These are phyloP conservation scores for Penaeus vannamei DNA, from an alignment of 1,140 invertebrate species.

Conservation along the genomic window DNA sequence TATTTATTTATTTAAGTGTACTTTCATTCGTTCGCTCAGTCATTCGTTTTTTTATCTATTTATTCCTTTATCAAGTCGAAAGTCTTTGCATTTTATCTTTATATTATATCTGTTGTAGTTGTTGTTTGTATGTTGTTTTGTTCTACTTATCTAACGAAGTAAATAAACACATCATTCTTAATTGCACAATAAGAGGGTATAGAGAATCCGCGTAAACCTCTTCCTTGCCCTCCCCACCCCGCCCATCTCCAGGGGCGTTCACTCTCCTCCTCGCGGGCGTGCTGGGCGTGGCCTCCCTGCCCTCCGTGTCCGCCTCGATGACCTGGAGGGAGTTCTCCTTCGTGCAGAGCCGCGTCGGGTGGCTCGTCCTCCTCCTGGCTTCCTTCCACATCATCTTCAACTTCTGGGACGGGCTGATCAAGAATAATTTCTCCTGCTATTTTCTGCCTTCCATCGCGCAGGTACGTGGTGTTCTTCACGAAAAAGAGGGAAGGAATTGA, in stretches of 20 bases:
- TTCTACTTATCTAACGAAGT: no score
- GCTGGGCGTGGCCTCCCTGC: conserved; percentile 66
- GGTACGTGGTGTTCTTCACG: not conserved
- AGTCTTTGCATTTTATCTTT: no score
- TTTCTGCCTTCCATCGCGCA: conserved; percentile 37
- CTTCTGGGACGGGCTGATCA: conserved; percentile 21
- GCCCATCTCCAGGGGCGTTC: conserved; percentile 2
- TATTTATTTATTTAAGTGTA: no score
- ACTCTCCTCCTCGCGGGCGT: conserved; percentile 37
- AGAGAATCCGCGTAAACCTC: no score
- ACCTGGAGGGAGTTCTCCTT: conserved; percentile 67
- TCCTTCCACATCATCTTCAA: conserved; percentile 46
- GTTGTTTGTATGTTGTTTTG: no score
- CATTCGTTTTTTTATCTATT: no score
- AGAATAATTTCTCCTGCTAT: conserved; percentile 18
- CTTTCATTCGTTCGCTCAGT: no score
- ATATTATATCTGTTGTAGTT: no score
- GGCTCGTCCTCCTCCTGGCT: conserved; percentile 55
- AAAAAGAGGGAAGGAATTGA: not conserved
- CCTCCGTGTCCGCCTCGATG: conserved; percentile 55
- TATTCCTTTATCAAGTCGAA: no score
- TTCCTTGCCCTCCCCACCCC: not conserved
- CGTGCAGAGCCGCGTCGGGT: conserved; percentile 63
- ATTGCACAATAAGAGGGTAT: no score
- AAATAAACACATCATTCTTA: no score